Conservation (phyloP, 2,797 vertebrate species). For the Monodelphis domestica region DNA sequence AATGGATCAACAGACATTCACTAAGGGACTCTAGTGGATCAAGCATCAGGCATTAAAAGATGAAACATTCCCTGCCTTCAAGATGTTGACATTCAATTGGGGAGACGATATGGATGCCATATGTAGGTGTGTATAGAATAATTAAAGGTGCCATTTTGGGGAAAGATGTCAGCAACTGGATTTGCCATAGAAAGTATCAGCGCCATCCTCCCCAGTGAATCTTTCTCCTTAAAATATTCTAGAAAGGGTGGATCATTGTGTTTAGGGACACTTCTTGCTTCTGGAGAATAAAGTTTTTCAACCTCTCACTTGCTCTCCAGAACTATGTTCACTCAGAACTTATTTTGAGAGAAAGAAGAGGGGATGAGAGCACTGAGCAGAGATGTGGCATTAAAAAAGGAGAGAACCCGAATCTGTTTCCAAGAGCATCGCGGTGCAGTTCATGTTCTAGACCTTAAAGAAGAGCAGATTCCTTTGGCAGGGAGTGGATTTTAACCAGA, state of each 20-base stretch:
- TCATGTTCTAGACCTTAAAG: conserved; percentile 8
- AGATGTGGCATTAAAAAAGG: conserved; percentile 11
- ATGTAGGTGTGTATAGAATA: background rate
- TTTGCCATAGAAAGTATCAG: background rate
- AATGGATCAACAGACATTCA: background rate
- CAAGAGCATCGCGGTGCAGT: background rate
- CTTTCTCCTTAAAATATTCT: background rate
- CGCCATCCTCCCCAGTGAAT: background rate
- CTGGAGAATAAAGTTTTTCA: background rate
- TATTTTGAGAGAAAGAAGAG: background rate
- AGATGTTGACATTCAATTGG: background rate
- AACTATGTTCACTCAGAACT: background rate
- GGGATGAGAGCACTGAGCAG: background rate
- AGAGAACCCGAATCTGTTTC: conserved; percentile 6
- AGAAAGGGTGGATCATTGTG: background rate
- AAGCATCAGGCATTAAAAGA: background rate
- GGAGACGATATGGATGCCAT: background rate
- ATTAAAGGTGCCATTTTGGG: background rate
- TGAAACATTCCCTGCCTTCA: background rate
- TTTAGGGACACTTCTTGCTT: background rate
- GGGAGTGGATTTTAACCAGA: background rate
- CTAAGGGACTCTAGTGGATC: background rate
- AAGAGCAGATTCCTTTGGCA: conserved; percentile 44
- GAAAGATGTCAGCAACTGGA: background rate
- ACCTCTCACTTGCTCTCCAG: background rate